Conservation (phyloP, 2,797 vertebrate species). For the Leucoraja ocellata region DNA sequence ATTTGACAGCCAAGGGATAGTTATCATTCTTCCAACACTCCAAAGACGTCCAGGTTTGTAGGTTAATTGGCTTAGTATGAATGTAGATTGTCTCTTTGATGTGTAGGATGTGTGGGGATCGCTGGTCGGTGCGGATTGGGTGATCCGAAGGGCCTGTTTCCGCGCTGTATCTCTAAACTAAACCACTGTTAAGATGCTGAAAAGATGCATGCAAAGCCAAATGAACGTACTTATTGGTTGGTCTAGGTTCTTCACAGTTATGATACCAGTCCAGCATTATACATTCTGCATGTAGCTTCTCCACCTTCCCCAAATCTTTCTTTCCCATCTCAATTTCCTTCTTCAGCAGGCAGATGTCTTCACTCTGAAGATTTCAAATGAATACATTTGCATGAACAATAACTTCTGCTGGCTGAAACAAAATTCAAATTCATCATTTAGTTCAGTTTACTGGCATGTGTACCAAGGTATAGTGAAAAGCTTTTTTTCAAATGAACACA, state of each 20-base stretch:
- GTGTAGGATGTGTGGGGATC: too few relatives aligned
- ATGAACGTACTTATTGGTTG: slow-evolving; percentile 50
- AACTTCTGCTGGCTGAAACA: neutral
- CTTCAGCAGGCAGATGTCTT: slow-evolving; percentile 61
- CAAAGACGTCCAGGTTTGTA: too few relatives aligned
- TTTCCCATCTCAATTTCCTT: slow-evolving; percentile 60
- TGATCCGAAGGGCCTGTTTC: too few relatives aligned
- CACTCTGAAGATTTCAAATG: slow-evolving; percentile 51
- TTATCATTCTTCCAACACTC: too few relatives aligned
- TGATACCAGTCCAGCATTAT: slow-evolving; percentile 58
- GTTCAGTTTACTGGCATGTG: too few relatives aligned
- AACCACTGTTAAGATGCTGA: neutral
- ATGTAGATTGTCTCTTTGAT: too few relatives aligned
- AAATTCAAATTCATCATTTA: neutral
- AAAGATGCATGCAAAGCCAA: too few relatives aligned
- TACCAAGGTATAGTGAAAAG: too few relatives aligned
- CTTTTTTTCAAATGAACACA: too few relatives aligned
- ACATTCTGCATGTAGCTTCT: slow-evolving; percentile 52
- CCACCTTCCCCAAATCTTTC: slow-evolving; percentile 56
- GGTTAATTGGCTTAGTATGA: too few relatives aligned
- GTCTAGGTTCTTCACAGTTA: slow-evolving; percentile 46
- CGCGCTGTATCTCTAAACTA: too few relatives aligned
- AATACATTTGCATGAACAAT: neutral
- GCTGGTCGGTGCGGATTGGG: too few relatives aligned
- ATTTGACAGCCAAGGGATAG: neutral